Evolutionary conservation across 2,888 invertebrate species (phyloP).

Genomic region (Hybos culiciformis): DNA sequence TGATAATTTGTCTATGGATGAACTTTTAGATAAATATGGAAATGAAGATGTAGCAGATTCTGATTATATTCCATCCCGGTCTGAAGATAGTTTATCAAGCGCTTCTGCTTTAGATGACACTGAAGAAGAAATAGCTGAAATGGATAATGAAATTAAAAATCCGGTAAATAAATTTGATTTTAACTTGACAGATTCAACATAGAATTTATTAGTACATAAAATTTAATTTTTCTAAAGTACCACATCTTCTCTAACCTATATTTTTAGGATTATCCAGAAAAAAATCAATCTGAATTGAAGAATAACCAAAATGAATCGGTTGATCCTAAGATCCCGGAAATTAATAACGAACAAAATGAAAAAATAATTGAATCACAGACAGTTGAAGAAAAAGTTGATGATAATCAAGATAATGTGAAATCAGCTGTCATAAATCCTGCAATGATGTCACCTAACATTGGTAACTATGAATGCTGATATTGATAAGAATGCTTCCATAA

Average conservation of each 20-base stretch:
- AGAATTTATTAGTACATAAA: too few species aligned
- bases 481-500: too few species aligned
- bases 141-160: too few species aligned
- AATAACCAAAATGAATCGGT: too few species aligned
- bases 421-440: slow-evolving; percentile 6
- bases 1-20: slow-evolving; percentile 20
- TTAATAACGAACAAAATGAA: too few species aligned
- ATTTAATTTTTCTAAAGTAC: too few species aligned
- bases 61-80: slow-evolving; percentile 23
- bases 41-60: slow-evolving; percentile 26
- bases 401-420: not conserved
- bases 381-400: not conserved
- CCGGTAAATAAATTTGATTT: too few species aligned
- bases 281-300: too few species aligned
- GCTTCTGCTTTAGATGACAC: slow-evolving; percentile 3
- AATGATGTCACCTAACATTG: slow-evolving; percentile 9
- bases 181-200: too few species aligned
- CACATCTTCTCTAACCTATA: too few species aligned
- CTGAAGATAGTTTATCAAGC: not conserved
- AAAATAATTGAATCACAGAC: not conserved
- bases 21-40: slow-evolving; percentile 26
- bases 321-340: too few species aligned
- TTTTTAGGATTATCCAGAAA: too few species aligned
- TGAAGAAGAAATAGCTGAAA: slow-evolving; percentile 1
- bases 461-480: slow-evolving; percentile 3